A percentile compares a stretch with the other conserved stretches of the same genome.
Evolutionary conservation across 2,888 invertebrate species (phyloP).

Genomic region (Cheilosia soror): DNA sequence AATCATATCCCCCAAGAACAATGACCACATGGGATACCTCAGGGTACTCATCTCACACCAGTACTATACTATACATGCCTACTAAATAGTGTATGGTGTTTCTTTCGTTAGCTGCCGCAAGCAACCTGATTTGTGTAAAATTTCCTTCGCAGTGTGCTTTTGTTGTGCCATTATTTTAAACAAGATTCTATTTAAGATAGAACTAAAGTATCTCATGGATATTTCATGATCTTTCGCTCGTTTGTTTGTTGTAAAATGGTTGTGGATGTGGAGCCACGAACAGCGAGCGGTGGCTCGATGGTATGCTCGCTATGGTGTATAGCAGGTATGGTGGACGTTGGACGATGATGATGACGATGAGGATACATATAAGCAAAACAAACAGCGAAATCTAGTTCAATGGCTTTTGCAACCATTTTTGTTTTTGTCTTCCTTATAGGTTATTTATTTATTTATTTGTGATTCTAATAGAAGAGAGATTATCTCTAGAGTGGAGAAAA

Average conservation of each 20-base stretch:
- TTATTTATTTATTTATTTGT: conserved; percentile 36
- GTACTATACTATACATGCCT: conserved; percentile 1
- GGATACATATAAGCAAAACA: conserved; percentile 46
- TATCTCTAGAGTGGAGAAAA: conserved; percentile 44
- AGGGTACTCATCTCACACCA: conserved; percentile 47
- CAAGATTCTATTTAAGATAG: conserved; percentile 69
- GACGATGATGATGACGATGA: background rate
- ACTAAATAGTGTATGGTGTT: background rate
- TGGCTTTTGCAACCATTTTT: conserved; percentile 48
- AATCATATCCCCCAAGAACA: conserved; percentile 23
- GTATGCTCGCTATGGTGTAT: background rate
- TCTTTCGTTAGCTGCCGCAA: background rate
- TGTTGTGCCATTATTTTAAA: conserved; percentile 54
- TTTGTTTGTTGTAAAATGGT: background rate
- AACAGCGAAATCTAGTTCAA: conserved; percentile 60
- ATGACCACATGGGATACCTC: conserved; percentile 45
- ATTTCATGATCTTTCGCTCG: conserved; percentile 47
- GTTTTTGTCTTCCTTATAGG: background rate
- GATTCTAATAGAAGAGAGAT: conserved; percentile 5
- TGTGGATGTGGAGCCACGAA: conserved; percentile 2
- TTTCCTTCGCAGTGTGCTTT: conserved; percentile 33
- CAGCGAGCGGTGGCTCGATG: background rate
- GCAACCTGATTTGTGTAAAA: conserved; percentile 46
- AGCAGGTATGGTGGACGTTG: background rate
- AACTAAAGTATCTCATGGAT: conserved; percentile 59